Evolutionary conservation across 92 coral and sea anemone genomes (phyloP), one percentile per base, ranked within the genome.

Genomic region (Actinostola sp.): DNA sequence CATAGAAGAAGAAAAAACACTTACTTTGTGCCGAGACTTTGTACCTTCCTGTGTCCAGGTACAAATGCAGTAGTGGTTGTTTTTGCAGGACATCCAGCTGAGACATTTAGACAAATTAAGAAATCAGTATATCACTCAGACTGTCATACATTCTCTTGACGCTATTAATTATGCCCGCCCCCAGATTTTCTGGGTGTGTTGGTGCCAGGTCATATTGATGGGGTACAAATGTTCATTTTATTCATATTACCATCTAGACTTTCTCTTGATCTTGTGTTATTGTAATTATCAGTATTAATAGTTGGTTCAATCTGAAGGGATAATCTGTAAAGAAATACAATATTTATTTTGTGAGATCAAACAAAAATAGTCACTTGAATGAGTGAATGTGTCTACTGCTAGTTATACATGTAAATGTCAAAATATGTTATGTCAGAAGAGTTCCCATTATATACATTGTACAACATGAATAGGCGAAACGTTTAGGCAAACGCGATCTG

Each of bases 221-320:
- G n/a, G n/a, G n/a, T n/a, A n/a, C n/a, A n/a, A n/a, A n/a, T n/a
- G n/a, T n/a, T n/a, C n/a, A n/a, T n/a, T n/a, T n/a, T n/a, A n/a
- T n/a, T n/a, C n/a, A n/a, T n/a, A 75, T 38, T 82, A 94, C 98
- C 90, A 62, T 81, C 75, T 30, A 94, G 66, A 45, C 91, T 94
- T 68, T 94, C 98, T 69, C 97, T 85, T 50, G 98, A 91, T 48
- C 82, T 75, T 75, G 72, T 28, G 34, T 75, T 64, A 35, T 86
- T 78, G 16, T 76, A 85, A 46, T 45, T 51, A 39, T 89, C 70
- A 28, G 73, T 26, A n/a, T n/a, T n/a, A 55, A 59, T 73, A 23
- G 81, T 86, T 7, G 98, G 98, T 70, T 94, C 98, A 51, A 91
- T 94, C 57, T 83, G 78, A 52, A 94, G 88, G 21, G 98, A 94